A percentile compares a stretch with the other conserved stretches of the same genome.
These are phyloP conservation scores for Toxonevra muliebris DNA, from an alignment of 2,888 invertebrate genomes.

Conservation along the genomic window DNA sequence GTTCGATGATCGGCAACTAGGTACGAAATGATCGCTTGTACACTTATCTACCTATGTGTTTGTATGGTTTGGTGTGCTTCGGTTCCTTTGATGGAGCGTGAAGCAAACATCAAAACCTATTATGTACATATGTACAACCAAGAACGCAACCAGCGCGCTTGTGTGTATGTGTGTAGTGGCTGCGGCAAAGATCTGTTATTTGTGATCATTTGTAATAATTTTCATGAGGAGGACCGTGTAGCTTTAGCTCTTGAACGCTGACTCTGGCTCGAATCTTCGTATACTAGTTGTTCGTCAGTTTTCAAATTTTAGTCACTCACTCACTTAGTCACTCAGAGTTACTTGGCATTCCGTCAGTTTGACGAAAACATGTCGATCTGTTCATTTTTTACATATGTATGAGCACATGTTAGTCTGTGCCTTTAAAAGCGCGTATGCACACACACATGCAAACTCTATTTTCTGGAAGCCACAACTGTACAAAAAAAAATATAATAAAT, in stretches of 20 bases:
- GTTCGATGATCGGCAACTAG: too few relatives aligned
- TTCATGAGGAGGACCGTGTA: conserved; percentile 43
- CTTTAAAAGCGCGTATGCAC: conserved; percentile 12
- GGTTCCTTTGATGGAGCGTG: conserved; percentile 57
- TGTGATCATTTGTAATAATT: conserved; percentile 66
- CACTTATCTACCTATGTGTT: too few relatives aligned
- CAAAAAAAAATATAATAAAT: conserved; percentile 57
- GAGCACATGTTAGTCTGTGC: conserved; percentile 33
- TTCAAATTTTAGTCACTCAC: too few relatives aligned
- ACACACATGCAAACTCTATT: not conserved
- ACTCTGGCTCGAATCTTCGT: not conserved
- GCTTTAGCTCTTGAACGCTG: not conserved
- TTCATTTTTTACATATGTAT: conserved; percentile 24
- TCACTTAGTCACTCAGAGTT: too few relatives aligned
- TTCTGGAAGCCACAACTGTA: conserved; percentile 37
- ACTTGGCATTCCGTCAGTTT: conserved; percentile 32
- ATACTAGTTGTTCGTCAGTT: conserved; percentile 21
- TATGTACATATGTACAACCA: conserved; percentile 21
- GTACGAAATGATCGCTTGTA: too few relatives aligned
- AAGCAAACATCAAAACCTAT: conserved; percentile 36
- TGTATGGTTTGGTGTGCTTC: conserved; percentile 36
- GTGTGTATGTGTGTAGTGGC: conserved; percentile 30
- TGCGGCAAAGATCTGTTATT: conserved; percentile 64
- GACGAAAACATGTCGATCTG: conserved; percentile 44
- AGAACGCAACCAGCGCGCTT: conserved; percentile 1